Evolutionary conservation across 2,888 invertebrate genomes (phyloP).

Genomic region (Epirrhoe tristata): DNA sequence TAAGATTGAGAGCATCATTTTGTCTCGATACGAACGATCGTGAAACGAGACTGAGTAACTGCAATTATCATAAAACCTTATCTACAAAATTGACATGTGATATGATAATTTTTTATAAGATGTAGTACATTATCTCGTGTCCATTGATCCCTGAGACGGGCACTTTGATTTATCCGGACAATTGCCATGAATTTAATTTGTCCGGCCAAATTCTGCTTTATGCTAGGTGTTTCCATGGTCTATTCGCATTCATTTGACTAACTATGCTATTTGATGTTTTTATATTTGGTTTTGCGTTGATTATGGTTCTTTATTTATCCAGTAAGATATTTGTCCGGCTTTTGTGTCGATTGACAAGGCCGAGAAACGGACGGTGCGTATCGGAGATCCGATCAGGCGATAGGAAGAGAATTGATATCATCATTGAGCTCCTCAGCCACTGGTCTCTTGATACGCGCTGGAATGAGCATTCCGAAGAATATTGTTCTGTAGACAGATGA

Average conservation of each 20-base stretch:
- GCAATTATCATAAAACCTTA: conserved; percentile 56
- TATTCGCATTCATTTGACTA: background rate
- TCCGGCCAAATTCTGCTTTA: background rate
- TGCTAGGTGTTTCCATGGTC: too few species aligned
- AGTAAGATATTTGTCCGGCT: conserved; percentile 10
- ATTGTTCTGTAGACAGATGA: conserved; percentile 29
- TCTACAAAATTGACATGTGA: conserved; percentile 68
- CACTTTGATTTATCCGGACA: background rate
- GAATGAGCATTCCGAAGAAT: conserved; percentile 32
- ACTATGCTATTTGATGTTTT: too few species aligned
- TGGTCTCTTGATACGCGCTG: conserved; percentile 38
- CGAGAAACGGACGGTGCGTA: conserved; percentile 49
- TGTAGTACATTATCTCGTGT: conserved; percentile 52
- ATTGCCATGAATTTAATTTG: background rate
- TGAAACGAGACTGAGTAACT: conserved; percentile 38
- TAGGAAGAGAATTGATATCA: conserved; percentile 66
- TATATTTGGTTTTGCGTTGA: too few species aligned
- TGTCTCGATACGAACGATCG: conserved; percentile 3
- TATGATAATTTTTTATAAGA: conserved; percentile 67
- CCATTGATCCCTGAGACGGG: conserved; percentile 21
- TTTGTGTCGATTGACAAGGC: conserved; percentile 17
- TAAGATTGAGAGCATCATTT: conserved; percentile 9
- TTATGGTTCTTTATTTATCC: background rate
- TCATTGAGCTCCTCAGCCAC: conserved; percentile 53
- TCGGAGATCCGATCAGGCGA: conserved; percentile 71